A percentile compares a stretch with the other conserved stretches of the same genome.
phyloP scores from a whole-genome alignment of 2,797 vertebrate species.

The Phylloscopus collybita region DNA sequence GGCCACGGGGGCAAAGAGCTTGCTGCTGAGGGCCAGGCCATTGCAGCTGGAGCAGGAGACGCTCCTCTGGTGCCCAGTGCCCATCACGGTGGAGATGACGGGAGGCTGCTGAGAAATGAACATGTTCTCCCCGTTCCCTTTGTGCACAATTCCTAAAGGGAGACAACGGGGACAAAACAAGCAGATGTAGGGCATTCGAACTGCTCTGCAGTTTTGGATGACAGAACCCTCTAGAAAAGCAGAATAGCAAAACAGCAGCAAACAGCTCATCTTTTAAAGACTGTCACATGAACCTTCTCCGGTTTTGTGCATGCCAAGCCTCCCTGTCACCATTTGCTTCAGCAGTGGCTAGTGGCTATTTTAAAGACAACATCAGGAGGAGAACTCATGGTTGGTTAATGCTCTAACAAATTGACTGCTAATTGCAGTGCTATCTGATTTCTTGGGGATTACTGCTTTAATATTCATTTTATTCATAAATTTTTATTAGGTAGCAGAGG shows the following conservation, averaged over 20 bases:
- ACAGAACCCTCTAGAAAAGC: not conserved
- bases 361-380: constrained; percentile 46
- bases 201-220: not conserved
- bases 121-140: constrained; percentile 95
- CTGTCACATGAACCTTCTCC: not conserved
- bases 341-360: constrained; percentile 36
- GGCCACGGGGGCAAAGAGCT: constrained; percentile 94
- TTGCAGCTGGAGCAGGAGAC: constrained; percentile 93
- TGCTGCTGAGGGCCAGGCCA: constrained; percentile 87
- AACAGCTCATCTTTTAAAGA: not conserved
- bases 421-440: constrained; percentile 66
- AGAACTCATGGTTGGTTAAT: constrained; percentile 60
- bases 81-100: constrained; percentile 92
- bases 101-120: constrained; percentile 96
- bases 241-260: not conserved
- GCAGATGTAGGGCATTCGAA: not conserved
- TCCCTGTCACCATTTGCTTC: not conserved
- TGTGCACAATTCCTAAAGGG: constrained; percentile 91
- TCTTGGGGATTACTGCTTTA: constrained; percentile 63
- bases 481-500: constrained; percentile 66
- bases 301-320: not conserved
- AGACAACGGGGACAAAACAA: not conserved
- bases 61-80: constrained; percentile 92
- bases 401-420: constrained; percentile 64
- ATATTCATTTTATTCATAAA: constrained; percentile 73